Percentiles rank a stretch among this genome's conserved stretches.
These are phyloP conservation scores for Decapterus maruadsi DNA, from an alignment of 2,797 vertebrate genomes.

Conservation along the genomic window DNA sequence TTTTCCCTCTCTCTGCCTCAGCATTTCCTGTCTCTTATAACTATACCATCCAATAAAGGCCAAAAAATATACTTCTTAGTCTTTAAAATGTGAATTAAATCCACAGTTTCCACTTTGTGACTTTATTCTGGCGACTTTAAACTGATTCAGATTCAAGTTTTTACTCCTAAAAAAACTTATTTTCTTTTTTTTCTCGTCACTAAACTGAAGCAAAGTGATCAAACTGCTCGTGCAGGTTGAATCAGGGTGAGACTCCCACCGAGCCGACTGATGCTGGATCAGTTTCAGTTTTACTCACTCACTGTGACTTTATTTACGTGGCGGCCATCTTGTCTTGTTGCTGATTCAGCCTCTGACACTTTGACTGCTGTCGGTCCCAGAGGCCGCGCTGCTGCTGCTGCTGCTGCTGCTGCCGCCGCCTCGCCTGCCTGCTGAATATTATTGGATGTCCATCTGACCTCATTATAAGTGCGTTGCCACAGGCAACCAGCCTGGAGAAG, in stretches of 20 bases:
- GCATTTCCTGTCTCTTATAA: no score
- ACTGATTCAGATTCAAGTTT: no score
- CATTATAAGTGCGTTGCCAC: constrained; percentile 82
- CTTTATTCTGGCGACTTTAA: no score
- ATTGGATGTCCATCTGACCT: constrained; percentile 85
- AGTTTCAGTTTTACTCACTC: background rate
- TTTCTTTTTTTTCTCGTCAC: no score
- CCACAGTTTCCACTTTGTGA: no score
- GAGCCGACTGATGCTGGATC: background rate
- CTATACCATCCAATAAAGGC: no score
- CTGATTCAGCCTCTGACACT: constrained; percentile 70
- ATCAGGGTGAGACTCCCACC: background rate
- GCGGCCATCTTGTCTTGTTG: constrained; percentile 75
- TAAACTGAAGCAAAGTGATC: no score
- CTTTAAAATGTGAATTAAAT: no score
- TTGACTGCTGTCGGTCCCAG: constrained; percentile 62
- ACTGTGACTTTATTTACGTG: background rate
- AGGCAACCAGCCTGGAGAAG: constrained; percentile 66
- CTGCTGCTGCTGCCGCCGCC: constrained; percentile 32
- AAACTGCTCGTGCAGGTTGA: background rate
- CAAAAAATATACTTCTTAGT: no score
- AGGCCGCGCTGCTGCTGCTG: constrained; percentile 47
- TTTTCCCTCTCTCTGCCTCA: no score
- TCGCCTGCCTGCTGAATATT: constrained; percentile 71
- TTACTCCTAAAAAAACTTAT: no score